Evolutionary conservation across 1,140 invertebrate species (phyloP), one percentile per base, ranked within the genome.

Genomic region (Psix sp.): DNA sequence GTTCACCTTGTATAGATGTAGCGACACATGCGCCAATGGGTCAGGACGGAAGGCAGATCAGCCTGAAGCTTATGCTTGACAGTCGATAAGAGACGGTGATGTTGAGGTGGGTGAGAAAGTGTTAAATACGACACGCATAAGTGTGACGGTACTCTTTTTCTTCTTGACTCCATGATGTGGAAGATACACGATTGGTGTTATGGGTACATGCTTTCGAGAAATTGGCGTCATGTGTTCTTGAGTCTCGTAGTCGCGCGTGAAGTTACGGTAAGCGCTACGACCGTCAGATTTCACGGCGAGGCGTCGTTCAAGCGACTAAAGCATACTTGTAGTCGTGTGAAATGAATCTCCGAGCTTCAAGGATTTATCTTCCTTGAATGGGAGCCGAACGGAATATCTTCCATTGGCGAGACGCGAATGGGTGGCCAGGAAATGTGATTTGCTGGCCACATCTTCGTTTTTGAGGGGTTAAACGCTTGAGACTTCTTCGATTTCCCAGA

Each of bases 161-260:
- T 40, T 40, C 15, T 9, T 17, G 1, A 40, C 38, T 17, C 14
- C 38, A n/a, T 40, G 38, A 40, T 40, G 38, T 7, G 38, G 38
- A 1, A 40, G 9, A n/a, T 40, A 40, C 16, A 40, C 10, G 16
- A 40, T 16, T 5, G 26, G 14, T 3, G 14, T 16, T 3, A 1
- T 17, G 3, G 10, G 11, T n/a, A 3, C 5, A 5, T 11, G 16
- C 1, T 10, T n/a, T 16, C 6, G 0, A n/a, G 38, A 6, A n/a
- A 40, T 3, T 10, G n/a, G 26, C 9, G 5, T 18, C 38, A 40
- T 40, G 9, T 40, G 38, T 17, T 16, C 38, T 13, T 40, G 38
- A 10, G 16, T 5, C 15, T 40, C 38, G 17, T 40, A 17, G 15
- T 40, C 16, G 1, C 5, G 17, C 38, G 17, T 40, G 15, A 40